A percentile compares a stretch with the other conserved stretches of the same genome.
Evolutionary conservation across 92 coral and sea anemone species (phyloP).

Genomic region (Actinostola sp.): DNA sequence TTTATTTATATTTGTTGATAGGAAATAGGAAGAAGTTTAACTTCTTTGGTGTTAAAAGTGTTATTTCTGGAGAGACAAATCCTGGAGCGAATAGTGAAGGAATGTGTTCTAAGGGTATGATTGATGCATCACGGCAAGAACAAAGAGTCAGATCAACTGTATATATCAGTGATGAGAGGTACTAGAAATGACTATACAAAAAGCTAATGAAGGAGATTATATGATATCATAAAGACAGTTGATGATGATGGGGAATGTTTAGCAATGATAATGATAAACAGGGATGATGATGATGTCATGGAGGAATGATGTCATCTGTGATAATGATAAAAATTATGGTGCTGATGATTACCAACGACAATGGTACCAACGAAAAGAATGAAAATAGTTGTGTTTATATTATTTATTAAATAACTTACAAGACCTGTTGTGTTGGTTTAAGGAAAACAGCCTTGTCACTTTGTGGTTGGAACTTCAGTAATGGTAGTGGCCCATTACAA

Average conservation of each 20-base stretch:
- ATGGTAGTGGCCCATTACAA: conserved; percentile 58
- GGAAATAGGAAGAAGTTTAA: conserved; percentile 77
- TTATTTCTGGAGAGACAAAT: conserved; percentile 82
- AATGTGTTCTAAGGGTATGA: conserved; percentile 61
- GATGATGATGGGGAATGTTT: background rate
- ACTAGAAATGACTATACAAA: too few relatives aligned
- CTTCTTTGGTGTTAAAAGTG: conserved; percentile 90
- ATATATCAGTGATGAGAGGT: conserved; percentile 93
- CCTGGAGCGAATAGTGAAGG: conserved; percentile 65
- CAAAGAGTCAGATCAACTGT: conserved; percentile 77
- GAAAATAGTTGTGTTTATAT: background rate
- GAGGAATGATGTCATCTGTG: too few relatives aligned
- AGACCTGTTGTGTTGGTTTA: too few relatives aligned
- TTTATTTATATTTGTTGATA: conserved; percentile 5
- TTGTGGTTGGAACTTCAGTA: conserved; percentile 92
- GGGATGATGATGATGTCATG: too few relatives aligned
- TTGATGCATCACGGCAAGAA: conserved; percentile 65
- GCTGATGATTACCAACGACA: background rate
- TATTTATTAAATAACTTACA: too few relatives aligned
- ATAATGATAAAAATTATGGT: too few relatives aligned
- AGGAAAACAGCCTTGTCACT: conserved; percentile 88
- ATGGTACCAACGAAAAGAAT: too few relatives aligned
- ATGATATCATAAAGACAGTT: background rate
- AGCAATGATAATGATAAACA: too few relatives aligned
- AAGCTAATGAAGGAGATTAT: background rate